Percentiles rank a stretch among this genome's conserved stretches.
These are phyloP conservation scores for Cephus sareptanus DNA, from an alignment of 2,888 invertebrate genomes.

Conservation along the genomic window DNA sequence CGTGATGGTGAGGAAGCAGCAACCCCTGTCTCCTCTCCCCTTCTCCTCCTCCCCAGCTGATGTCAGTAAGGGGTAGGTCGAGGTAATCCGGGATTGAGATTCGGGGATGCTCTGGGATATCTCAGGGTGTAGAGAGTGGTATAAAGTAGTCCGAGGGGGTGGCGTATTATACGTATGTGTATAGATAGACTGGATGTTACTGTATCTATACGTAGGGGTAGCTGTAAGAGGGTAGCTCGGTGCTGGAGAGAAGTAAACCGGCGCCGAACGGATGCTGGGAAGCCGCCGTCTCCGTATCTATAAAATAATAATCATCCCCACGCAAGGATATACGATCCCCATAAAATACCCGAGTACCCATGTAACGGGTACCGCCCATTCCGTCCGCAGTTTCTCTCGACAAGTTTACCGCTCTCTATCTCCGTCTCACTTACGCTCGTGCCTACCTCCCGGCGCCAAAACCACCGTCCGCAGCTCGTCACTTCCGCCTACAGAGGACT, in stretches of 20 bases:
- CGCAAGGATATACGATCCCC: conserved; percentile 47
- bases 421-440: conserved; percentile 13
- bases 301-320: conserved; percentile 47
- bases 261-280: background rate
- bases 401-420: background rate
- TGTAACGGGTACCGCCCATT: conserved; percentile 24
- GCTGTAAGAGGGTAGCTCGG: background rate
- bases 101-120: conserved; percentile 30
- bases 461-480: background rate
- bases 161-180: background rate
- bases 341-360: conserved; percentile 48
- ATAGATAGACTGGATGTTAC: background rate
- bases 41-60: no score
- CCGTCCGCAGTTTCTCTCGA: background rate
- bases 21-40: background rate
- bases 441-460: conserved; percentile 24
- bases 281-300: conserved; percentile 32
- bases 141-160: background rate
- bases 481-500: background rate
- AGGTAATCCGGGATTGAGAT: conserved; percentile 39
- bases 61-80: conserved; percentile 13
- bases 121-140: background rate
- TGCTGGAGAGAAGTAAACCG: background rate
- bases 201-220: background rate
- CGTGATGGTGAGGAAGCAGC: background rate